Evolutionary conservation across 2,888 invertebrate species (phyloP), one percentile per base, ranked within the genome.

Genomic region (Thecophora atra): DNA sequence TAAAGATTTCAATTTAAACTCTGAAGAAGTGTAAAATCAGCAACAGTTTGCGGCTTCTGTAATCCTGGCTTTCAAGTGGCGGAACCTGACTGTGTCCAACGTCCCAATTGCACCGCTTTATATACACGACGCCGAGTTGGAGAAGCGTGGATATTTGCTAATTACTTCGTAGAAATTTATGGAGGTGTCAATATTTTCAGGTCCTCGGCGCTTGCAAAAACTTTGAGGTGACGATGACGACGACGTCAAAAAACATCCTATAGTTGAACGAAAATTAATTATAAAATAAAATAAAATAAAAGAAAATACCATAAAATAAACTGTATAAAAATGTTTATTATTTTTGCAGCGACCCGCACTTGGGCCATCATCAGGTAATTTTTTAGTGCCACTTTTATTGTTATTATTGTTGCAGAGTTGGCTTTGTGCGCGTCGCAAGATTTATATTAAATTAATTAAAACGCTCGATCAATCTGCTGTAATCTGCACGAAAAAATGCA

Each of bases 21-120:
- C 15, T 42, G 63, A 15, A 51, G 15, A 51, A 47, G 1, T 47
- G 15, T n/a, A n/a, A 47, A 47, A n/a, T 11, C 47, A 5, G 15
- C 47, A 11, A 11, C 44, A 11, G 44, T 58, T 26, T 8, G 30
- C 19, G 26, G 26, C 8, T 47, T 28, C 37, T 67, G 28, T 67
- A 37, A 54, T 72, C 42, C 58, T 73, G 42, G 26, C 44, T 63
- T 65, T 62, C 76, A 75, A 74, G 72, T 72, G 69, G 76, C 71
- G 76, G 78, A 75, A 78, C 76, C 76, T 76, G 54, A 79, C 79
- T 78, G 78, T 37, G 37, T 56, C 52, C 28, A 52, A 58, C 28
- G 63, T 30, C 72, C 64, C 67, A 65, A 47, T 30, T 63, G 60
- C 73, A 37, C 56, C 72, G 37, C 60, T 77, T 79, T 79, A 79